Percentiles rank a stretch among this genome's conserved stretches.
Conservation (phyloP, 1,140 invertebrate species). For the Planococcus citri region DNA sequence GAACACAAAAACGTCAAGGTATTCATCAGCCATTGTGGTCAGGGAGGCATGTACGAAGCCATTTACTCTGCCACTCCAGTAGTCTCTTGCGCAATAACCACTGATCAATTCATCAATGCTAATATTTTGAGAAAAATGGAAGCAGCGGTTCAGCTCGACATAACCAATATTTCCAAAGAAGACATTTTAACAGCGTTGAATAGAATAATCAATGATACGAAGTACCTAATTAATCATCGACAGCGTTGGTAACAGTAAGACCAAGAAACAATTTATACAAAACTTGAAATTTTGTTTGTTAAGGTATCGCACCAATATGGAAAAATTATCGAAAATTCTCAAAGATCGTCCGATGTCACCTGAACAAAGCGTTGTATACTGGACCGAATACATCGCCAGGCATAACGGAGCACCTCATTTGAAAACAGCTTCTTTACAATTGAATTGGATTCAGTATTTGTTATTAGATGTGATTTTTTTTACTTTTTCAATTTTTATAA, state of each 20-base stretch:
- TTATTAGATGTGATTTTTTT: neutral
- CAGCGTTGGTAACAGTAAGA: too few relatives aligned
- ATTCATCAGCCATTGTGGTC: neutral
- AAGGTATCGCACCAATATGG: constrained; percentile 34
- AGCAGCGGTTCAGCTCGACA: neutral
- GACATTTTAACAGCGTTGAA: neutral
- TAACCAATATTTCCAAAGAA: neutral
- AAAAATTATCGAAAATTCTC: constrained; percentile 31
- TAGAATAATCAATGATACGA: neutral
- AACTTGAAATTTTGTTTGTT: too few relatives aligned
- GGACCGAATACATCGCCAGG: constrained; percentile 47
- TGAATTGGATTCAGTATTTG: constrained; percentile 28
- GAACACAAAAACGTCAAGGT: neutral
- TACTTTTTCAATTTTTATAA: too few relatives aligned
- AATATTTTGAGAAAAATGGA: neutral
- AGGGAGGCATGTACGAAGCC: neutral
- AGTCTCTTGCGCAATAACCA: neutral
- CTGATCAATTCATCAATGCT: neutral
- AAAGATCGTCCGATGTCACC: constrained; percentile 41
- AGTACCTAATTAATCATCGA: neutral
- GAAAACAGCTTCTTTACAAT: constrained; percentile 39
- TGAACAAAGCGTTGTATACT: constrained; percentile 43
- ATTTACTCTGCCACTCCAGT: neutral
- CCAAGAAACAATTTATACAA: too few relatives aligned
- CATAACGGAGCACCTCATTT: constrained; percentile 43